Base-by-base conservation (phyloP, 2,113 vertebrate species). In the Oryzias melastigma region DNA sequence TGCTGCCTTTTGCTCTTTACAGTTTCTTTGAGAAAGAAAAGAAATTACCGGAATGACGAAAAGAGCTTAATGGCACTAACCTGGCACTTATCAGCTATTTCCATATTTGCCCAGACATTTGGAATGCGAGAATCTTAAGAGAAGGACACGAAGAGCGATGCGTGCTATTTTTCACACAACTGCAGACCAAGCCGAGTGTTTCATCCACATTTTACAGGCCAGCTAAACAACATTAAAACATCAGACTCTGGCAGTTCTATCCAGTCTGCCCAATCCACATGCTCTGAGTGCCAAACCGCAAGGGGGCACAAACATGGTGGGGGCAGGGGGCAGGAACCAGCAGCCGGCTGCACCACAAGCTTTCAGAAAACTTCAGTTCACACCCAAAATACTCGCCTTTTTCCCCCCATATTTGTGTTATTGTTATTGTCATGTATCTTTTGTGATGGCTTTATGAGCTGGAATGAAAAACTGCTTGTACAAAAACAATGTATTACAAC, bases 401-500 rank as follows among this genome's bases (percentile, higher is more conserved):
- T 70, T 27, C 25, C 25, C 27, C 27, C 29, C 29, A 3, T 81
- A 52, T 80, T 75, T 78, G 85, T 76, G 73, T 69, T 73, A 84
- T 85, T 88, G 84, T 87, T 85, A 75, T 83, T 78, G 80, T 86
- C 72, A 57, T 87, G 88, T 85, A 77, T 78, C 80, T 82, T 90
- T 87, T 77, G 78, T 35, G 10, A 35, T 35, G 35, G 10, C 35
- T 35, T 35, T 35, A 35, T 71, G 71, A 80, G 82, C 77, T 72
- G 62, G 65, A 80, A 75, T 79, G 67, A 85, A 86, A 86, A 83
- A 68, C 58, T 78, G 67, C 71, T 83, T 78, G 83, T 84, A 85
- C 87, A 76, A 89, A 89, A 87, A 85, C 85, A 86, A 85, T 85
- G 83, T 86, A 87, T 89, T 86, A 85, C 87, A 87, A 87, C 68